Evolutionary conservation across 1,140 invertebrate species (phyloP).

Genomic region (Daktulosphaira vitifoliae): DNA sequence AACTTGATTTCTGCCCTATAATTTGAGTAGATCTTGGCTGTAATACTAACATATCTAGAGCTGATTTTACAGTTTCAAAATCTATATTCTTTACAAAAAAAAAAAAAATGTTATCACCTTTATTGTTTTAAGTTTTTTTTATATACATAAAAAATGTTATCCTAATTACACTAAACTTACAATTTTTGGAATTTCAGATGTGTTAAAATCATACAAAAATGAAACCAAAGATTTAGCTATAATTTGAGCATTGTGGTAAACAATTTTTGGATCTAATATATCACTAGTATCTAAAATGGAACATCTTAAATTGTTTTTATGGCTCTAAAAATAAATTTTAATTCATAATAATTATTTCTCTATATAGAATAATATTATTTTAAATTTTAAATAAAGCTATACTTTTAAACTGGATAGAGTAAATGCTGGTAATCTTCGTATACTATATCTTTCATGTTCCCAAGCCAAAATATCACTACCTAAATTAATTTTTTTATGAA

Average conservation of each 20-base stretch:
- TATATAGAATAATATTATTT: too few species aligned
- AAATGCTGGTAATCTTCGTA: constrained; percentile 79
- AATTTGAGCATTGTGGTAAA: constrained; percentile 62
- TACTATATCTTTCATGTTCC: constrained; percentile 96
- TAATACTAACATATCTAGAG: constrained; percentile 62
- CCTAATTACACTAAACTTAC: constrained; percentile 4
- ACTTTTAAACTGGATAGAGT: constrained; percentile 73
- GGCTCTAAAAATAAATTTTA: constrained; percentile 43
- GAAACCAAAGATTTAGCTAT: constrained; percentile 75
- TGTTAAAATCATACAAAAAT: constrained; percentile 52
- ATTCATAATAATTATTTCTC: neutral
- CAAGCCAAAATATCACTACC: constrained; percentile 85
- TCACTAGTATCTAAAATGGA: constrained; percentile 57
- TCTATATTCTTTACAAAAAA: constrained; percentile 75
- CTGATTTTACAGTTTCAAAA: constrained; percentile 58
- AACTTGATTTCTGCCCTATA: constrained; percentile 56
- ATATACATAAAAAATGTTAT: constrained; percentile 36
- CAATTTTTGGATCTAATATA: constrained; percentile 50
- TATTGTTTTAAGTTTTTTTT: too few species aligned
- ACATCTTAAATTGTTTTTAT: constrained; percentile 50
- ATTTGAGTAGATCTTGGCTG: constrained; percentile 66
- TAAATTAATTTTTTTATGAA: constrained; percentile 97
- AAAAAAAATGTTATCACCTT: too few species aligned
- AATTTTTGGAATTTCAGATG: constrained; percentile 7
- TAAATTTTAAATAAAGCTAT: constrained; percentile 34